Base-by-base conservation (phyloP, 1,140 invertebrate genomes). In the Lucilia cuprina region DNA sequence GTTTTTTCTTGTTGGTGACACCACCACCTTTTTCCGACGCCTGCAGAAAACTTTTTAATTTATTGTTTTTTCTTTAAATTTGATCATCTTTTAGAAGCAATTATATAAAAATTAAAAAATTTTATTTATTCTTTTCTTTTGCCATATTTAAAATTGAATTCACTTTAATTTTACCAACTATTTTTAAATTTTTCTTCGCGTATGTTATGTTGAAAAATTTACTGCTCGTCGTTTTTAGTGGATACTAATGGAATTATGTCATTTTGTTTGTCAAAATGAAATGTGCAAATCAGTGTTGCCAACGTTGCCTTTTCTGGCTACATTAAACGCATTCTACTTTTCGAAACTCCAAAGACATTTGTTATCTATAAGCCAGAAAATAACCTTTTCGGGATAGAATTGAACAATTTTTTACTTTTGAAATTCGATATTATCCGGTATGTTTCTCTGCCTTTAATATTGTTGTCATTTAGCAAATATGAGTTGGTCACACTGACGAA, bases 201-300 rank as follows among this genome's bases (percentile, higher is more conserved):
- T 80, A 50, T 80, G 77, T 80, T 47, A 19, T 49, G 77, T 80
- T 19, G 41, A 80, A 80, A 80, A 80, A 50, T 25, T 80, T 80
- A 14, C 41, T 80, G 41, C 77, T 80, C 41, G 75, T 78, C n/a
- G n/a, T 21, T 70, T 21, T 70, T 25, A 70, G 65, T 70, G 47
- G 77, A 80, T 80, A 78, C 77, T 80, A 80, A 80, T 80, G 77
- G 77, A 80, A 80, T 80, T 80, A 80, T 80, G 77, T 80, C 77
- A 80, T 80, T 80, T 80, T 80, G 41, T 80, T 80, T 80, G 77
- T 80, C 77, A 80, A 80, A 80, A 21, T 41, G 41, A 41, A 41
- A 41, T 41, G 41, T 41, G 41, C 41, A 41, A 41, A 41, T 41
- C 41, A 41, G 41, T 41, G 10, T 8, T 41, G 41, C 5, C 41